phyloP scores from a whole-genome alignment of 2,888 invertebrate species.

The Andrena haemorrhoa region DNA sequence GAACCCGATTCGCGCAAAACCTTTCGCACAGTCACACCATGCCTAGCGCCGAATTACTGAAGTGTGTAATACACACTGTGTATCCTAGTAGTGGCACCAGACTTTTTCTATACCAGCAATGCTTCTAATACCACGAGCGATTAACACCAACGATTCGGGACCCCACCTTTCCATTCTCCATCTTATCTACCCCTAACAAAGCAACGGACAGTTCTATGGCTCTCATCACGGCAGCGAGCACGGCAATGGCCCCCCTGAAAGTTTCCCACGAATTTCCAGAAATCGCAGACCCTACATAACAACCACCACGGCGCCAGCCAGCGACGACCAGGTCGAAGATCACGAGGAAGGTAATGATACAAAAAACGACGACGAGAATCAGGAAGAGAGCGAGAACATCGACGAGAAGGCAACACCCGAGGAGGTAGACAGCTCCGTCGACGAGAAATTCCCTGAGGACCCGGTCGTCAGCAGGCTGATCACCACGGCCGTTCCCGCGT shows the following conservation, averaged over 20 bases:
- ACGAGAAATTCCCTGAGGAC: constrained; percentile 71
- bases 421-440: constrained; percentile 60
- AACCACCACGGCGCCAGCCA: constrained; percentile 80
- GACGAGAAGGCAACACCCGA: constrained; percentile 67
- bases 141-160: constrained; percentile 30
- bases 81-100: constrained; percentile 26
- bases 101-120: constrained; percentile 22
- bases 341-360: constrained; percentile 62
- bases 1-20: neutral
- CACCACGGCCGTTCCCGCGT: constrained; percentile 73
- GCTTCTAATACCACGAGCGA: constrained; percentile 29
- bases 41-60: neutral
- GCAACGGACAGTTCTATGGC: constrained; percentile 20
- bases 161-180: neutral
- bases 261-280: constrained; percentile 70
- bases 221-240: neutral
- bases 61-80: no score
- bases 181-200: neutral
- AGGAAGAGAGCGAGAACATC: constrained; percentile 35
- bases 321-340: constrained; percentile 72
- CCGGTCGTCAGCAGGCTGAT: constrained; percentile 78
- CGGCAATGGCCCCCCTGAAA: constrained; percentile 9
- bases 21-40: neutral
- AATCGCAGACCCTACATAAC: constrained; percentile 82
- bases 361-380: constrained; percentile 49